Evolutionary conservation across 2,888 invertebrate species (phyloP), one percentile per base, ranked within the genome.

Genomic region (Rotaria sp.): DNA sequence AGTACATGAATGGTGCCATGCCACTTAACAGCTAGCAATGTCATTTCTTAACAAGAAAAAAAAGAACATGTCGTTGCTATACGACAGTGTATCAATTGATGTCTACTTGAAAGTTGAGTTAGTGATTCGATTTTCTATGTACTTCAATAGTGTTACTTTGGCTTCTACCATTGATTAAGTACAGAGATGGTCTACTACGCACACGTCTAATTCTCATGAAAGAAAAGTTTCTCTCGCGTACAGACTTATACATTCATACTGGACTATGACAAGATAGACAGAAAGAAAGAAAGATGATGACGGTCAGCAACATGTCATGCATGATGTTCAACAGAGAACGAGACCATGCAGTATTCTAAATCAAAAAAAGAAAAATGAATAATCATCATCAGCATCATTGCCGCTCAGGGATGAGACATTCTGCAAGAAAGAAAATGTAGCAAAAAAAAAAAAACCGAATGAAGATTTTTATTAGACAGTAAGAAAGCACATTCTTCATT

Each of bases 271-370:
- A 67, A 67, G 67, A 67, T 0, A 21, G 3, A 15, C 3, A 35
- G 67, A 67, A 21, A 18, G 67, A 35, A 13, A 30, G 15, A 13
- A 15, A 45, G 5, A 45, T n/a, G 45, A 45, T 11, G 45, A 45
- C 50, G 50, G 18, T 21, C 35, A 67, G 67, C 38, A 35, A 67
- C 67, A 67, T 67, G 67, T 67, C 67, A 67, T 67, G 35, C 35
- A 35, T 67, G 67, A 67, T 30, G 67, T 67, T 67, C 67, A 67
- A 67, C 67, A 67, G 67, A 67, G 10, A 55, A 67, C 35, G 67
- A 67, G 67, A 35, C 35, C 30, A 67, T 67, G 38, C 35, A 67
- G 35, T 67, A 67, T 35, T 67, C 35, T 67, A 35, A 67, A 67
- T 67, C 67, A 67, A 13, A 45, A 48, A 48, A 48, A 48, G 13